Percentiles rank a stretch among this genome's conserved stretches.
These are phyloP conservation scores for Colletes gigas DNA, from an alignment of 1,140 invertebrate species.

Conservation along the genomic window DNA sequence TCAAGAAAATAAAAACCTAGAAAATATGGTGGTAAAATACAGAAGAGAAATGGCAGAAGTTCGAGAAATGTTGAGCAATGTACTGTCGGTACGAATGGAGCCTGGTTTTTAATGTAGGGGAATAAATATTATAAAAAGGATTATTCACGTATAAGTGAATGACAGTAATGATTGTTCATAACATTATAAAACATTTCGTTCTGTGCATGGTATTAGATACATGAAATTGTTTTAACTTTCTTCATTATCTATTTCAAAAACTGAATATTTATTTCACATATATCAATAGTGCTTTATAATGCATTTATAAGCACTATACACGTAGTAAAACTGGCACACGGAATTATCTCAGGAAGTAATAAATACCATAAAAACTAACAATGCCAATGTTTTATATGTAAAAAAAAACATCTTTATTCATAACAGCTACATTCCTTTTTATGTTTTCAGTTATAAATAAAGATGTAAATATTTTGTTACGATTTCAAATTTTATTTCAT, in stretches of 20 bases:
- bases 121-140: conserved; percentile 28
- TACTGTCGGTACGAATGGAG: conserved; percentile 74
- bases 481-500: conserved; percentile 49
- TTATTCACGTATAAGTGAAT: not conserved
- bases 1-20: conserved; percentile 70
- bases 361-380: conserved; percentile 38
- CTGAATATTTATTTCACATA: conserved; percentile 31
- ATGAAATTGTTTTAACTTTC: conserved; percentile 9
- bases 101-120: conserved; percentile 67
- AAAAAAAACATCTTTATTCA: conserved; percentile 32
- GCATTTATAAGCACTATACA: not conserved
- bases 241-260: conserved; percentile 23
- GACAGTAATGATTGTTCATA: conserved; percentile 11
- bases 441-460: conserved; percentile 35
- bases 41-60: conserved; percentile 71
- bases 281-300: not conserved
- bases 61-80: conserved; percentile 70
- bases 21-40: conserved; percentile 67
- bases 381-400: conserved; percentile 25
- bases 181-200: conserved; percentile 2
- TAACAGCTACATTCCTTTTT: conserved; percentile 27
- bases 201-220: not conserved
- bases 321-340: conserved; percentile 1
- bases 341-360: conserved; percentile 24
- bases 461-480: conserved; percentile 46